Evolutionary conservation across 2,797 vertebrate genomes (phyloP).

Genomic region (Siniperca obscura): DNA sequence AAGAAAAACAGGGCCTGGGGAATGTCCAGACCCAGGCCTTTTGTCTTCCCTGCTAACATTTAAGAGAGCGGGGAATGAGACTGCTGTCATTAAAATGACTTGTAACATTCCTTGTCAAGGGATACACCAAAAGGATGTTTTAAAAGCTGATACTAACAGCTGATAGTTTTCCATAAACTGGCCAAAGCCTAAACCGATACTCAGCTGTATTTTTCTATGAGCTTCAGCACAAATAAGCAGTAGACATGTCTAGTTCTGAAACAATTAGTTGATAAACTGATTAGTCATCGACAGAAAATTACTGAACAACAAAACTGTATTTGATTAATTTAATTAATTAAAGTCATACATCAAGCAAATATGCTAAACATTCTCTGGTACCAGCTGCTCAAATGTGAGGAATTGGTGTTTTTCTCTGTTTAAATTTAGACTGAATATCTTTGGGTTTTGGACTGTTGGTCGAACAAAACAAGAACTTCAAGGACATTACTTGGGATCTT

Average conservation of each 20-base stretch:
- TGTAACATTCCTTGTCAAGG: conserved; percentile 79
- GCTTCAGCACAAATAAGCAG: neutral
- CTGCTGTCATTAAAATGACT: conserved; percentile 82
- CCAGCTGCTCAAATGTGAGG: neutral
- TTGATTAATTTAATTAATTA: neutral
- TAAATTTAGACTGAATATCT: neutral
- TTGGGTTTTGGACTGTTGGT: neutral
- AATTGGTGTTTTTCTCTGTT: neutral
- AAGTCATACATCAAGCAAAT: neutral
- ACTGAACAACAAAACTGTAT: neutral
- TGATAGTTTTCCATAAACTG: conserved; percentile 52
- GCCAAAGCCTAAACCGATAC: conserved; percentile 25
- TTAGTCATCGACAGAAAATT: neutral
- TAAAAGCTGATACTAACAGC: conserved; percentile 57
- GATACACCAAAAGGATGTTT: conserved; percentile 64
- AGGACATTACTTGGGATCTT: neutral
- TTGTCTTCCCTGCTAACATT: conserved; percentile 73
- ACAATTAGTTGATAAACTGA: neutral
- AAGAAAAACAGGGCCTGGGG: conserved; percentile 72
- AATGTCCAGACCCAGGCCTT: conserved; percentile 74
- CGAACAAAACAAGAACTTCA: neutral
- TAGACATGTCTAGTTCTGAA: neutral
- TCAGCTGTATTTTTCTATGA: conserved; percentile 5
- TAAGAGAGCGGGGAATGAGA: conserved; percentile 72
- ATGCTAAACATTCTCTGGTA: neutral